Evolutionary conservation across 2,113 vertebrate genomes (phyloP).

Genomic region (Pluvianellus socialis): DNA sequence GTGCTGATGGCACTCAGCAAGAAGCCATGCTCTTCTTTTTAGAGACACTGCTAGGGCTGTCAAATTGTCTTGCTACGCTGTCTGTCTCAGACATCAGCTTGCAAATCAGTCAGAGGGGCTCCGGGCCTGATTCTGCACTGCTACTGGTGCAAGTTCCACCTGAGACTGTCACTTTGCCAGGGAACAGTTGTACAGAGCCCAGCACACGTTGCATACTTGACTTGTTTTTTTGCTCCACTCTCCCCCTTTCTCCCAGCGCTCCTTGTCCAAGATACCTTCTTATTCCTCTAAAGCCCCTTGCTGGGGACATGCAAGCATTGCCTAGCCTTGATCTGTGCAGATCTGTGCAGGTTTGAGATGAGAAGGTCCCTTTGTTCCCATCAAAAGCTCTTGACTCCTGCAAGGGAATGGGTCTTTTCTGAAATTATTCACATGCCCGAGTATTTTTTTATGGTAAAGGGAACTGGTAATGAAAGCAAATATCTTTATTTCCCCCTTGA

Average conservation of each 20-base stretch:
- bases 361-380: conserved; percentile 6
- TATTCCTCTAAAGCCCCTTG: neutral
- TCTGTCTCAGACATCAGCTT: neutral
- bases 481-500: neutral
- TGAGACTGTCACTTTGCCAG: neutral
- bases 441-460: neutral
- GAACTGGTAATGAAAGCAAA: neutral
- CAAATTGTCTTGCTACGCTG: accelerated
- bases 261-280: neutral
- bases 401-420: neutral
- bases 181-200: neutral
- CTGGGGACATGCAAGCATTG: neutral
- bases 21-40: neutral
- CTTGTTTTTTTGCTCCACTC: neutral
- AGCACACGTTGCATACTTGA: neutral
- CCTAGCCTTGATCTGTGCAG: neutral
- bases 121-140: neutral
- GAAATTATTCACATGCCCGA: neutral
- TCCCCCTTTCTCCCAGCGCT: neutral
- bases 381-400: neutral
- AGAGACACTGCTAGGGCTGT: too few species aligned
- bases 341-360: neutral
- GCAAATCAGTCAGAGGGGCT: neutral
- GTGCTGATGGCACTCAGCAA: neutral
- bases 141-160: neutral